Conservation (phyloP, 2,888 invertebrate species). For the Clitarchus hookeri region DNA sequence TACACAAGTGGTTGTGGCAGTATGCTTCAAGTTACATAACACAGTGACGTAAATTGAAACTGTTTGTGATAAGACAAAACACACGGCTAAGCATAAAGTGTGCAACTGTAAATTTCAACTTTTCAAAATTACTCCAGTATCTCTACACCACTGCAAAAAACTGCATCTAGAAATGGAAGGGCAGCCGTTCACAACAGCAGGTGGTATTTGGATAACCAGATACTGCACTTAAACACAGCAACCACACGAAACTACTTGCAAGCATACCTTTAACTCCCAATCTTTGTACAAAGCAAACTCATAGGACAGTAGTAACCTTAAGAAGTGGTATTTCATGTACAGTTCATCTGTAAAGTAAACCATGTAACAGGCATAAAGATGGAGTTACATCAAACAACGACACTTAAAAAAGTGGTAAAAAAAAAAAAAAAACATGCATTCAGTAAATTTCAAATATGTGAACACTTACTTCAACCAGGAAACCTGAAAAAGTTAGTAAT, state of each 20-base stretch:
- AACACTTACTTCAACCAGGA: not conserved
- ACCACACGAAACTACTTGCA: not conserved
- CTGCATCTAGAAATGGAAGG: not conserved
- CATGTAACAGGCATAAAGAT: not conserved
- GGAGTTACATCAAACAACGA: not conserved
- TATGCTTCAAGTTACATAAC: too few relatives aligned
- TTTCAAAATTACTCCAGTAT: too few relatives aligned
- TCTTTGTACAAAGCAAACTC: constrained; percentile 68
- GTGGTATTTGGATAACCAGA: not conserved
- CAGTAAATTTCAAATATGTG: not conserved
- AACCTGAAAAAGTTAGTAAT: not conserved
- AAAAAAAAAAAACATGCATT: not conserved
- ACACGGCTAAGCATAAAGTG: too few relatives aligned
- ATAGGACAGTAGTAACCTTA: constrained; percentile 62
- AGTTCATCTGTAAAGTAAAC: constrained; percentile 56
- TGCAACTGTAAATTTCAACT: too few relatives aligned
- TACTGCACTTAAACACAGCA: not conserved
- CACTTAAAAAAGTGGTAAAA: not conserved
- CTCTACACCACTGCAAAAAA: too few relatives aligned
- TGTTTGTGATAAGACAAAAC: too few relatives aligned
- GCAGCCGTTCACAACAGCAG: not conserved
- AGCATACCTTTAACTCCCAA: constrained; percentile 57
- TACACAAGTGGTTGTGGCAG: too few relatives aligned
- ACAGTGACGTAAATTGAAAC: too few relatives aligned
- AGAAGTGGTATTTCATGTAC: constrained; percentile 55